Conservation (phyloP, 2,888 invertebrate genomes). For the Heteropelma amictum region DNA sequence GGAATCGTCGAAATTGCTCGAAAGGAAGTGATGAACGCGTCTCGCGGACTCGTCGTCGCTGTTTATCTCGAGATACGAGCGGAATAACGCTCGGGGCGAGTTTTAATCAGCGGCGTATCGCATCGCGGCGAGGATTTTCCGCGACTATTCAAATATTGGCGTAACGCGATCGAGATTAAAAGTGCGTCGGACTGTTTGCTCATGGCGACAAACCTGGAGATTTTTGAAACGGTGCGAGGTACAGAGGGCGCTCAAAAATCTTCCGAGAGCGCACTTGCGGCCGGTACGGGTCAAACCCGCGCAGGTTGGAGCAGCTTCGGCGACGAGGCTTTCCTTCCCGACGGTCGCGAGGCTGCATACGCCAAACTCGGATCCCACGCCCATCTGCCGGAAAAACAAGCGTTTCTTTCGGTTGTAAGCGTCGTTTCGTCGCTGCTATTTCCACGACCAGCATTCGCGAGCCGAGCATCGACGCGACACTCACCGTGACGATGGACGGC, state of each 20-base stretch:
- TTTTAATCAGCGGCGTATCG: too few species aligned
- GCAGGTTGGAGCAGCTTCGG: conserved; percentile 60
- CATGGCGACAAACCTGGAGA: conserved; percentile 82
- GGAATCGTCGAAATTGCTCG: too few species aligned
- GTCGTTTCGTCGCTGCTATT: neutral
- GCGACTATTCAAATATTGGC: too few species aligned
- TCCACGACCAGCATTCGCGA: neutral
- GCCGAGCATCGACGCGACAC: conserved; percentile 56
- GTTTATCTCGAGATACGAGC: too few species aligned
- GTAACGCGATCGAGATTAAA: too few species aligned
- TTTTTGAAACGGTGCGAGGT: conserved; percentile 89
- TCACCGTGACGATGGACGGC: conserved; percentile 83
- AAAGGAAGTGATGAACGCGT: too few species aligned
- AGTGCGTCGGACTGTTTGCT: too few species aligned
- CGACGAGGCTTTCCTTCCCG: conserved; percentile 61
- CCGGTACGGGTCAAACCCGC: conserved; percentile 61
- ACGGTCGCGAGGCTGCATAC: conserved; percentile 59
- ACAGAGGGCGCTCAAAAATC: conserved; percentile 79
- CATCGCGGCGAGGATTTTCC: too few species aligned
- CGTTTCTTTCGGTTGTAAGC: neutral
- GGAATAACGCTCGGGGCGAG: too few species aligned
- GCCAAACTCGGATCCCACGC: conserved; percentile 69
- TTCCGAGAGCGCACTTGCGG: conserved; percentile 67
- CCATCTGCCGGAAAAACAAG: conserved; percentile 69
- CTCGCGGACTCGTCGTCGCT: too few species aligned